Conservation (phyloP, 2,888 invertebrate genomes). For the Tenthredo livida region DNA sequence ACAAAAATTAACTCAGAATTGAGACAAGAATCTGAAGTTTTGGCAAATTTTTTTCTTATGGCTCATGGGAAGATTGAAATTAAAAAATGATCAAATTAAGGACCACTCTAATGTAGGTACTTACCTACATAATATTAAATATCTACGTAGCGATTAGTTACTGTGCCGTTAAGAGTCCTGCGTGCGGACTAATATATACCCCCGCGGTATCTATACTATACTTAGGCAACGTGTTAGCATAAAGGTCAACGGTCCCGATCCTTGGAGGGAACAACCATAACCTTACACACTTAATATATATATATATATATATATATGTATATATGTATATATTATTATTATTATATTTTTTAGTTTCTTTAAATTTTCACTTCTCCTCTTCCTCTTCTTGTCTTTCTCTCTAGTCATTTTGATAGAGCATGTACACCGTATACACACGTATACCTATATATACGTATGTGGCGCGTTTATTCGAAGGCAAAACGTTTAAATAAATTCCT, state of each 20-base stretch:
- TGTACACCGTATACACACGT: too few relatives aligned
- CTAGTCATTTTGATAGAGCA: neutral
- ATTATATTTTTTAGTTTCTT: neutral
- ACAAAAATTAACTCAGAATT: too few relatives aligned
- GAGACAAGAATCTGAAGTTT: too few relatives aligned
- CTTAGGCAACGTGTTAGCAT: constrained; percentile 61
- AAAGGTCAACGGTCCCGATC: constrained; percentile 75
- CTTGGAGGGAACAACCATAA: constrained; percentile 70
- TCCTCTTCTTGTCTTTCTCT: neutral
- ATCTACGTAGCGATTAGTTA: neutral
- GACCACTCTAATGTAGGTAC: too few relatives aligned
- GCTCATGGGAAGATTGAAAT: too few relatives aligned
- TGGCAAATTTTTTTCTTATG: too few relatives aligned
- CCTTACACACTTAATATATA: constrained; percentile 64
- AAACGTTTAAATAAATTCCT: constrained; percentile 74
- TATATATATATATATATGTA: neutral
- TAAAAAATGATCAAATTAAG: too few relatives aligned
- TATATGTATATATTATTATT: neutral
- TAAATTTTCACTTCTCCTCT: neutral
- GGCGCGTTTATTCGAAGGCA: constrained; percentile 54
- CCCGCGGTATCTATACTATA: constrained; percentile 59
- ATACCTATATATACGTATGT: neutral
- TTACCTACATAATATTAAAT: too few relatives aligned
- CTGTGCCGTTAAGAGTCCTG: constrained; percentile 37
- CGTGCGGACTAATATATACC: neutral